Evolutionary conservation across 1,140 invertebrate genomes (phyloP).

Genomic region (Ceratina japonica): DNA sequence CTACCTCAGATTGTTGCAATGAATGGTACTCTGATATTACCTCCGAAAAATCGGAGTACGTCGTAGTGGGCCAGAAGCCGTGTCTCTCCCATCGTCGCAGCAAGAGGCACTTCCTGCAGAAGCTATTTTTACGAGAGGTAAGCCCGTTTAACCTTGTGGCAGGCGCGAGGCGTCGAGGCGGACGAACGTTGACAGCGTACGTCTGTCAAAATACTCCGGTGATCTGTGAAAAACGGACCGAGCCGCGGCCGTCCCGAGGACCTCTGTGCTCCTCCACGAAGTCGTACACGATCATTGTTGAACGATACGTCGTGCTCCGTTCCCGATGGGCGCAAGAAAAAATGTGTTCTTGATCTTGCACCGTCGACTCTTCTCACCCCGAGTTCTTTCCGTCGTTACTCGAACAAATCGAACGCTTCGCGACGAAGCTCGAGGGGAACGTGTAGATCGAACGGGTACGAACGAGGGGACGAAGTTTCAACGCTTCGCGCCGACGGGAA

Average conservation of each 20-base stretch:
- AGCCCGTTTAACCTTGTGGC: conserved; percentile 62
- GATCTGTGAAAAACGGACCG: background rate
- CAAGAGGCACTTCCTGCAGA: conserved; percentile 72
- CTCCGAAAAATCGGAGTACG: conserved; percentile 73
- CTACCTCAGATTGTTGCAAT: conserved; percentile 77
- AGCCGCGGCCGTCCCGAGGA: background rate
- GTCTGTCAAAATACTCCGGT: conserved; percentile 44
- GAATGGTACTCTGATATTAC: conserved; percentile 77
- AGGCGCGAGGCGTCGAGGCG: conserved; percentile 28
- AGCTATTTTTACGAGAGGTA: conserved; percentile 76
- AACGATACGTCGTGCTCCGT: background rate
- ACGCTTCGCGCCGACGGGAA: background rate
- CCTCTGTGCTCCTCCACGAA: background rate
- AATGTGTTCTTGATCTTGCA: conserved; percentile 34
- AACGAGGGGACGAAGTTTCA: background rate
- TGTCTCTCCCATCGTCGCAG: conserved; percentile 63
- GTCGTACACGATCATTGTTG: background rate
- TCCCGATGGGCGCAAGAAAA: conserved; percentile 20
- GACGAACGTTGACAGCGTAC: conserved; percentile 53
- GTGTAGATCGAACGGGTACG: background rate
- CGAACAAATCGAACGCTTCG: background rate
- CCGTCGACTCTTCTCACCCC: background rate
- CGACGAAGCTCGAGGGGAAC: too few relatives aligned
- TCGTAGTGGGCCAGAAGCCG: conserved; percentile 73
- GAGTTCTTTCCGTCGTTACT: background rate